A percentile compares a stretch with the other conserved stretches of the same genome.
phyloP scores from a whole-genome alignment of 2,888 invertebrate species.

The Xestoiulus laeticollis region DNA sequence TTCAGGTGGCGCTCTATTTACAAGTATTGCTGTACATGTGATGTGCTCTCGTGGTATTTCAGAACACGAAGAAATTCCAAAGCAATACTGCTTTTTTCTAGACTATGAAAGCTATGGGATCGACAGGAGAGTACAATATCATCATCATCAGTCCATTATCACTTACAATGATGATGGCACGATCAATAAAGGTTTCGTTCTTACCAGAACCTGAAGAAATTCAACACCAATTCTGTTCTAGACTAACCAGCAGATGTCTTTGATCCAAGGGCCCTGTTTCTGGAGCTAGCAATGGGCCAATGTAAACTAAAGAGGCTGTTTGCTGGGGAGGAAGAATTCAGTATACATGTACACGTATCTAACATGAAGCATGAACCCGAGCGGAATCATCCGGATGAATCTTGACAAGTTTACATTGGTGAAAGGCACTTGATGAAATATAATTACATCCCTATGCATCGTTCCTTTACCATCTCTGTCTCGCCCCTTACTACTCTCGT shows the following conservation, averaged over 20 bases:
- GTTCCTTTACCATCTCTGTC: neutral
- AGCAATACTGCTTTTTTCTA: no score
- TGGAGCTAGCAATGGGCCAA: neutral
- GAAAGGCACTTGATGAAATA: conserved; percentile 37
- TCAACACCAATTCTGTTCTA: no score
- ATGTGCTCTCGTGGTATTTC: no score
- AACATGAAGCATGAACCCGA: neutral
- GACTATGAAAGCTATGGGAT: no score
- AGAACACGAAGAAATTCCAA: no score
- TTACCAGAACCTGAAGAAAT: no score
- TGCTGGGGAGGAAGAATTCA: neutral
- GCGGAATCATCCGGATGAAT: conserved; percentile 22
- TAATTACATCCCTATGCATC: conserved; percentile 25
- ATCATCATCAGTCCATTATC: no score
- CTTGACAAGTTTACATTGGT: neutral
- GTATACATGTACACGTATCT: neutral
- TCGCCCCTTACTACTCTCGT: neutral
- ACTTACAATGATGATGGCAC: no score
- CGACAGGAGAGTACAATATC: no score
- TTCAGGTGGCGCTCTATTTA: no score
- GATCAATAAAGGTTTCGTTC: no score
- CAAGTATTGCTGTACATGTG: no score
- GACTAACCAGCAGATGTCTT: neutral
- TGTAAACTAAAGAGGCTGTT: neutral
- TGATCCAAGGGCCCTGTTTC: neutral